Evolutionary conservation across 2,113 vertebrate species (phyloP).

Genomic region (Eulemur macaco): DNA sequence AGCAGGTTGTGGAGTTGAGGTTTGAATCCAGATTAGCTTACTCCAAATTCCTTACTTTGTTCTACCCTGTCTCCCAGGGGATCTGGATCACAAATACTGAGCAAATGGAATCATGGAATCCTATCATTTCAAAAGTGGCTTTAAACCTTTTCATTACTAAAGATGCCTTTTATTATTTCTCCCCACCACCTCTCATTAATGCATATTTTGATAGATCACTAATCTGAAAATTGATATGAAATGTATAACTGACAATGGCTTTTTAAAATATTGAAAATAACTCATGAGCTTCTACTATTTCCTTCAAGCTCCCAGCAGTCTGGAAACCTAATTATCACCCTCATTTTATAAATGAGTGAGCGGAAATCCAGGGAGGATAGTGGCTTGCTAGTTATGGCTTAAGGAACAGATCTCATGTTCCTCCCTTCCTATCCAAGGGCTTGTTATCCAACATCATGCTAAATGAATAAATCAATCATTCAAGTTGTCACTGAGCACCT

Average conservation of each 20-base stretch:
- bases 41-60: neutral
- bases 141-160: conserved; percentile 8
- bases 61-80: neutral
- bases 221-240: conserved; percentile 20
- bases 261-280: conserved; percentile 62
- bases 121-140: neutral
- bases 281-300: conserved; percentile 48
- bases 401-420: neutral
- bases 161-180: conserved; percentile 17
- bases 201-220: conserved; percentile 40
- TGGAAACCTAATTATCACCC: conserved; percentile 57
- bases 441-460: neutral
- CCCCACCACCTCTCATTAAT: neutral
- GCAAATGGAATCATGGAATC: neutral
- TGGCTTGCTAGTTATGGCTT: conserved; percentile 16
- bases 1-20: neutral
- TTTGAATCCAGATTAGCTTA: neutral
- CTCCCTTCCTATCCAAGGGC: neutral
- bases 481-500: neutral
- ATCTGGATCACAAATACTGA: conserved; percentile 9
- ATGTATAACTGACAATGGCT: conserved; percentile 22
- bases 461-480: neutral
- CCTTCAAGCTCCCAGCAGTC: conserved; percentile 5
- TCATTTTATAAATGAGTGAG: conserved; percentile 56
- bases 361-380: conserved; percentile 37